Evolutionary conservation across 2,113 vertebrate species (phyloP).

Genomic region (Mionectes macconnelli): DNA sequence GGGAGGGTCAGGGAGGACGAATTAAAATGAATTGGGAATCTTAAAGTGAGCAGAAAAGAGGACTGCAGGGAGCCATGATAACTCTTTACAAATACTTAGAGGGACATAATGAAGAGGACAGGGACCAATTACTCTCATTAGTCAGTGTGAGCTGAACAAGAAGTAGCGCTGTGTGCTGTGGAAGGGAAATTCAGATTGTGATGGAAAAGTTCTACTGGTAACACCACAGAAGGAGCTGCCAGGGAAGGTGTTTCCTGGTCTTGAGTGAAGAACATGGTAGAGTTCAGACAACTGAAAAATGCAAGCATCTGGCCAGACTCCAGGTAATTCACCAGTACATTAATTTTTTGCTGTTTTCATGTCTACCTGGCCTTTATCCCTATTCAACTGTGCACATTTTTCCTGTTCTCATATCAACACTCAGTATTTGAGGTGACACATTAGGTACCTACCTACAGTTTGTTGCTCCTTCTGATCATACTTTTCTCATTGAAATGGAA

Average conservation of each 20-base stretch:
- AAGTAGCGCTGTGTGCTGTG: background rate
- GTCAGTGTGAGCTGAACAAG: background rate
- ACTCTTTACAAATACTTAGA: constrained; percentile 43
- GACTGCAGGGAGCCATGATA: constrained; percentile 34
- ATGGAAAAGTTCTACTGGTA: background rate
- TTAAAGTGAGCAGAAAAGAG: constrained; percentile 40
- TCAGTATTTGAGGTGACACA: background rate
- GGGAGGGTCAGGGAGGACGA: constrained; percentile 26
- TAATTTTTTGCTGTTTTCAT: background rate
- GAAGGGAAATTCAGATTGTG: background rate
- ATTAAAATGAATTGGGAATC: constrained; percentile 18
- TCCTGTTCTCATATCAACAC: background rate
- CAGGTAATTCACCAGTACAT: background rate
- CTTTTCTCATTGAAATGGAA: background rate
- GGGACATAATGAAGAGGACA: constrained; percentile 23
- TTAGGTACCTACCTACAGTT: background rate
- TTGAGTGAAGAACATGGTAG: background rate
- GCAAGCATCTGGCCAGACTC: background rate
- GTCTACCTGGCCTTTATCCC: background rate
- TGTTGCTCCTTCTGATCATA: background rate
- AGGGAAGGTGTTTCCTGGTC: background rate
- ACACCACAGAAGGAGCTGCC: no score
- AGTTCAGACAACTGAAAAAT: background rate
- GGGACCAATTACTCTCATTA: constrained; percentile 64
- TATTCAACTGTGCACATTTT: background rate